Evolutionary conservation across 2,888 invertebrate genomes (phyloP), one percentile per base, ranked within the genome.

Genomic region (Colletes collaris): DNA sequence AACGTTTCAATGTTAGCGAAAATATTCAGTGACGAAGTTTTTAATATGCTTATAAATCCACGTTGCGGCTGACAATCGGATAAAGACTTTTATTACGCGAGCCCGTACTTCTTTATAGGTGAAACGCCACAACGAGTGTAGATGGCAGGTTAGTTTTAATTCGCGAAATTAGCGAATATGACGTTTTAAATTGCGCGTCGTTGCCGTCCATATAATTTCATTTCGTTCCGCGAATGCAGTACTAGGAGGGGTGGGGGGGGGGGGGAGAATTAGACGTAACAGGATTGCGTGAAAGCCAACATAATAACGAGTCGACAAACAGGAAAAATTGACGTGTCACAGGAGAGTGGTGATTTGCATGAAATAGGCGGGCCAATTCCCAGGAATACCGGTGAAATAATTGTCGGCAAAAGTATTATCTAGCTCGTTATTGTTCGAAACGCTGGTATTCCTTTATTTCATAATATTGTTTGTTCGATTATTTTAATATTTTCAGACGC

Each of bases 171-270:
- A 70, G 35, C 69, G 7, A 3, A n/a, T 13, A 27, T 11, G 56
- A 49, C 37, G 37, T 62, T 69, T 49, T 46, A 16, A 72, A 76
- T 76, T 71, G 49, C 64, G 11, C 46, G 35, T 49, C 37, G 44
- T 27, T 40, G 37, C 53, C 19, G 19, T 16, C 59, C 19, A 16
- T n/a, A 19, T 64, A 53, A 71, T 71, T 76, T 62, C 73, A 73
- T 73, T 66, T 46, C 35, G 0, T 0, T 40, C 46, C 11, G 27
- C 2, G 11, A 40, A 6, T 3, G 6, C 40, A 6, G 40, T 4
- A 4, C 40, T 4, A 16, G 16, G 10, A 13, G 11, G 19, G n/a
- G n/a, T n/a, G n/a, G n/a, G 46, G 11, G 52, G 44, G 19, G 50
- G 44, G 44, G 63, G 62, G 65, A 55, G 69, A 75, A 58, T 50